Conservation (phyloP, 2,888 invertebrate genomes). For the Trypoxylon attenuatum region DNA sequence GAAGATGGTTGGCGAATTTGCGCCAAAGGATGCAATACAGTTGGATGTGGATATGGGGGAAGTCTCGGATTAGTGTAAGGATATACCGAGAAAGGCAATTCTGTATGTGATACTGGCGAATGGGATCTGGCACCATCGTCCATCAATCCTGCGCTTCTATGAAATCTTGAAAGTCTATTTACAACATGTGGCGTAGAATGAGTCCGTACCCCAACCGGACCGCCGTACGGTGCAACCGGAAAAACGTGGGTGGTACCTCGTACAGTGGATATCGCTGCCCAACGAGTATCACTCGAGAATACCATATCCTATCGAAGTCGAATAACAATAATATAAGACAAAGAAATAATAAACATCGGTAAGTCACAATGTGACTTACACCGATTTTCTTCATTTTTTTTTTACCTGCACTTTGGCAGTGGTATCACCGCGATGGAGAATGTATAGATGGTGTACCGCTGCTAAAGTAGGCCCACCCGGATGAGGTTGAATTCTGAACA, state of each 20-base stretch:
- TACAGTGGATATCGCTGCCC: slow-evolving; percentile 96
- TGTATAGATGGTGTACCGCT: slow-evolving; percentile 95
- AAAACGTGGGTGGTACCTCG: slow-evolving; percentile 99
- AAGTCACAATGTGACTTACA: background rate
- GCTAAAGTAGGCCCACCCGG: slow-evolving; percentile 90
- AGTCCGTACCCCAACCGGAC: slow-evolving; percentile 91
- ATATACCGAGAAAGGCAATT: slow-evolving; percentile 71
- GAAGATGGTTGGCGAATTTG: slow-evolving; percentile 86
- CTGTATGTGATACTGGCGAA: slow-evolving; percentile 80
- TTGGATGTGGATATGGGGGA: slow-evolving; percentile 93
- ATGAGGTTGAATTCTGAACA: slow-evolving; percentile 96
- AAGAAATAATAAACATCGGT: background rate
- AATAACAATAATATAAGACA: background rate
- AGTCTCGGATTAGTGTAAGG: slow-evolving; percentile 92
- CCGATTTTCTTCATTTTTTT: background rate
- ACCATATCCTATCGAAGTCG: slow-evolving; percentile 85
- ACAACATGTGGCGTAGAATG: slow-evolving; percentile 96
- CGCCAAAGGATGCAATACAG: slow-evolving; percentile 86
- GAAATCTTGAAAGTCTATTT: slow-evolving; percentile 95
- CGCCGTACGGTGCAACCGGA: slow-evolving; percentile 97
- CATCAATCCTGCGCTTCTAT: slow-evolving; percentile 94
- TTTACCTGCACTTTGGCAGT: slow-evolving; percentile 90
- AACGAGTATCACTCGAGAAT: slow-evolving; percentile 94
- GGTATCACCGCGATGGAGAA: slow-evolving; percentile 95
- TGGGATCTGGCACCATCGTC: slow-evolving; percentile 82